Evolutionary conservation across 2,888 invertebrate species (phyloP), one percentile per base, ranked within the genome.

Genomic region (Yponomeuta malinellus): DNA sequence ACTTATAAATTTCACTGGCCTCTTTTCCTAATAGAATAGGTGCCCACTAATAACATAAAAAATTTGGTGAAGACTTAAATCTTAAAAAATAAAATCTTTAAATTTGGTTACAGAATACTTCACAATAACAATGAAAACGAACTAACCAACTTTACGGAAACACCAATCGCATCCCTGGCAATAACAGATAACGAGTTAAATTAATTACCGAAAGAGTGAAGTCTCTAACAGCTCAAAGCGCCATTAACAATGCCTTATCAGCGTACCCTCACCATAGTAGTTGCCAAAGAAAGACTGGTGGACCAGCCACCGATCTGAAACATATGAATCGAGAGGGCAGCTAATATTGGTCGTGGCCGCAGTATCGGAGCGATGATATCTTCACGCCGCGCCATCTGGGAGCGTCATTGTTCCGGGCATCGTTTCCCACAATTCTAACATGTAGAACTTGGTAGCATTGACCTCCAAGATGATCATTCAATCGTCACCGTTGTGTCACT

Each of bases 361-460:
- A 59, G 52, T 59, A 59, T 59, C 52, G 52, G 52, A 15, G 52
- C 52, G 52, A 59, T 59, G 52, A 59, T 65, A 65, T 65, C 65
- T 65, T 33, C 29, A 37, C 23, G 33, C 33, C 29, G 29, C 43
- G 31, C 29, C 65, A 65, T 65, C 65, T 65, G 65, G 65, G 65
- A 65, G 65, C 65, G 65, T 3, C 68, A 84, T 85, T 87, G 86
- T 86, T 78, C 80, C 77, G 77, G 15, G 10, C 33, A 76, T 73
- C 75, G 77, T 81, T 86, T 88, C 88, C 83, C 88, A 59, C 52
- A 15, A 59, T 15, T 59, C 52, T 15, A 15, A 15, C 52, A 12
- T 59, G 43, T 43, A 8, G 70, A 23, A 77, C 76, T 76, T 79
- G 78, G 84, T 84, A 83, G 85, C 83, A 86, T 84, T 80, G 83